Evolutionary conservation across 2,888 invertebrate species (phyloP).

Genomic region (Acleris holmiana): DNA sequence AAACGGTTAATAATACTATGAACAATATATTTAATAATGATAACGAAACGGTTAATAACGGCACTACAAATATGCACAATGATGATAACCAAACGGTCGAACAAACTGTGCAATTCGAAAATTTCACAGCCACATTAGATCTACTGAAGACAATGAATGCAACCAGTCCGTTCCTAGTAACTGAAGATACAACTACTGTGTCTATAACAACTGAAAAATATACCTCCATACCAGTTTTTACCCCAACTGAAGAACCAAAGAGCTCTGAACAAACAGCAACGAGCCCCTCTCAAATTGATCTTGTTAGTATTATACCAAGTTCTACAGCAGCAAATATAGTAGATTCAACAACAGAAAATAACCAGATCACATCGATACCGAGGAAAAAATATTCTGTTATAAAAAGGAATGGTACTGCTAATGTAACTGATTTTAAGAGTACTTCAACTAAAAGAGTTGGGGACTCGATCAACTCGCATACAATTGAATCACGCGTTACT

Average conservation of each 20-base stretch:
- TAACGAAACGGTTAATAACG: no score
- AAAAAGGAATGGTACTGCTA: conserved; percentile 50
- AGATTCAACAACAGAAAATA: conserved; percentile 8
- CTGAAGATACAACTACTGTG: neutral
- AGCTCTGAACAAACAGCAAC: neutral
- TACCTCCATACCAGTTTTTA: neutral
- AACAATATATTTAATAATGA: no score
- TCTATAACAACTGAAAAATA: neutral
- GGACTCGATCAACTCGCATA: conserved; percentile 51
- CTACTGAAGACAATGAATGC: neutral
- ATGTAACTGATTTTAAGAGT: neutral
- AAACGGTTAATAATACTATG: no score
- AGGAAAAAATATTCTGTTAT: conserved; percentile 46
- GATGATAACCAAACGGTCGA: neutral
- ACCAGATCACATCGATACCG: conserved; percentile 17
- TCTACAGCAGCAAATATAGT: neutral
- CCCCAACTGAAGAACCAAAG: neutral
- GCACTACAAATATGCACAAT: no score
- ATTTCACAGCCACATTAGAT: neutral
- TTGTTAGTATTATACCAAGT: neutral
- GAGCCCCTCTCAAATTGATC: neutral
- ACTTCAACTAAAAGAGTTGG: conserved; percentile 42
- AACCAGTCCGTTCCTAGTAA: neutral
- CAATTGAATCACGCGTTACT: conserved; percentile 46
- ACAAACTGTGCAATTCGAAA: neutral